Evolutionary conservation across 2,888 invertebrate species (phyloP).

Genomic region (Orchestes rusci): DNA sequence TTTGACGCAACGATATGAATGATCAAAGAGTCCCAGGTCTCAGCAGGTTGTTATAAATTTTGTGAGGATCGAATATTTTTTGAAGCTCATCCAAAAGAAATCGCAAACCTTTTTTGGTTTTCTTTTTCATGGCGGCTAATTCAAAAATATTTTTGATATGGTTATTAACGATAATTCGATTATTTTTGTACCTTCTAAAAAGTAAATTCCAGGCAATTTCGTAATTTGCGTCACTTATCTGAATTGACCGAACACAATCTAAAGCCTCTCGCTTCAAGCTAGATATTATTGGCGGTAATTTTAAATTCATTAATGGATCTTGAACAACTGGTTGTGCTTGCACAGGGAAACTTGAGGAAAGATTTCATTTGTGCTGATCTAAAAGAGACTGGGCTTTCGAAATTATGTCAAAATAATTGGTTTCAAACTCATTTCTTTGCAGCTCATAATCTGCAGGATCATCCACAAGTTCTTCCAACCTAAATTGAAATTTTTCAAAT

Average conservation of each 20-base stretch:
- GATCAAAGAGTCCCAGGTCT: not conserved
- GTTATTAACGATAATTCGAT: not conserved
- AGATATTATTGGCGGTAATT: too few species aligned
- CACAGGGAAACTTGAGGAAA: too few species aligned
- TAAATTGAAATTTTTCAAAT: too few species aligned
- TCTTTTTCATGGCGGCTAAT: not conserved
- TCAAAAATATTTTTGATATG: constrained; percentile 3
- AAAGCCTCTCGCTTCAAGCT: not conserved
- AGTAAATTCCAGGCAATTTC: constrained; percentile 1
- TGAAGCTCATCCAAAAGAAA: not conserved
- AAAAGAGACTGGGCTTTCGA: too few species aligned
- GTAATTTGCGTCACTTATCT: constrained; percentile 2
- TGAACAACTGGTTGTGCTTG: too few species aligned
- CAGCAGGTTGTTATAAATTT: not conserved
- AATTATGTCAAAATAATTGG: too few species aligned
- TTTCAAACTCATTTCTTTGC: too few species aligned
- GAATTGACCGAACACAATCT: not conserved
- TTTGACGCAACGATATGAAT: not conserved
- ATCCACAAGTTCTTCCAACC: too few species aligned
- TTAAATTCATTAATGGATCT: too few species aligned
- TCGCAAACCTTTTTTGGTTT: not conserved
- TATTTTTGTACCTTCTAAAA: not conserved
- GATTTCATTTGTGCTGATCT: too few species aligned
- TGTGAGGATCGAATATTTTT: not conserved
- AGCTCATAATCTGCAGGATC: too few species aligned